Evolutionary conservation across 2,113 vertebrate species (phyloP).

Genomic region (Psittacara wagleri): DNA sequence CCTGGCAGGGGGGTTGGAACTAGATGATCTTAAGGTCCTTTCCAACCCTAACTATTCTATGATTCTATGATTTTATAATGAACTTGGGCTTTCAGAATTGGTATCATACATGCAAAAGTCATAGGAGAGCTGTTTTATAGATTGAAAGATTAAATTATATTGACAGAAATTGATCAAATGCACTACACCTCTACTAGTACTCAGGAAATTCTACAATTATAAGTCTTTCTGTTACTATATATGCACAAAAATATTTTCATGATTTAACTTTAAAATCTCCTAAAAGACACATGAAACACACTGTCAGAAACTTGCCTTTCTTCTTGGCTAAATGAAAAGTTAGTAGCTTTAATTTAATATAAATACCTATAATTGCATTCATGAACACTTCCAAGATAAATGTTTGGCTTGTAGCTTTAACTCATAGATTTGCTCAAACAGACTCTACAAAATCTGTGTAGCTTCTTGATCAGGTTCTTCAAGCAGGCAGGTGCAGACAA

Average conservation of each 20-base stretch:
- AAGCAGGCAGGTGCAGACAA: background rate
- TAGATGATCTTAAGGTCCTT: no score
- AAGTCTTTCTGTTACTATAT: background rate
- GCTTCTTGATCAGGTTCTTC: background rate
- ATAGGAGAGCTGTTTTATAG: background rate
- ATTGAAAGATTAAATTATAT: background rate
- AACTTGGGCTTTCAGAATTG: background rate
- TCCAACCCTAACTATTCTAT: no score
- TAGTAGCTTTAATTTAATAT: background rate
- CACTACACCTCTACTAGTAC: background rate
- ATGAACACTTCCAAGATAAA: background rate
- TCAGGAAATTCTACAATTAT: background rate
- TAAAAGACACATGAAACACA: background rate
- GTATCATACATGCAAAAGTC: background rate
- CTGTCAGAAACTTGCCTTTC: background rate
- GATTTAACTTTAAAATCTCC: background rate
- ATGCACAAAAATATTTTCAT: background rate
- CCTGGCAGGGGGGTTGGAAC: no score
- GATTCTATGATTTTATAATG: background rate
- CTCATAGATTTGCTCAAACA: background rate
- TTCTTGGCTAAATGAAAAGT: background rate
- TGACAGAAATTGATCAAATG: background rate
- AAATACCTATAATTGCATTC: background rate
- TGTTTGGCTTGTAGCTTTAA: background rate
- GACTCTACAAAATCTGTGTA: background rate